These are phyloP conservation scores for Hymenochirus boettgeri DNA, from an alignment of 2,113 vertebrate species.

Conservation along the genomic window DNA sequence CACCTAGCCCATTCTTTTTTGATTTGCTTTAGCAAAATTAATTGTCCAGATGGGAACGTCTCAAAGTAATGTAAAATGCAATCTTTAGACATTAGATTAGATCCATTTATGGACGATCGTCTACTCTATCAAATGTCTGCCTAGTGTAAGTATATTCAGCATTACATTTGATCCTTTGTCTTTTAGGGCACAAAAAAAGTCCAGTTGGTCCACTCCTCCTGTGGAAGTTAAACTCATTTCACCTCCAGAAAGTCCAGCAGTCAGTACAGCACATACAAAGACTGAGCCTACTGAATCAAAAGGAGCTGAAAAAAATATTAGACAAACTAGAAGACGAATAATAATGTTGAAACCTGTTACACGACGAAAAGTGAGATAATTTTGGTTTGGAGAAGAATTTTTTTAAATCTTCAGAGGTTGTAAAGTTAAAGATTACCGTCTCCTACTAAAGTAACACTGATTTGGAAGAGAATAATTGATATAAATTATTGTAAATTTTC, in stretches of 20 bases:
- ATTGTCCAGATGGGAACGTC: no score
- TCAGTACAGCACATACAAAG: conserved; percentile 50
- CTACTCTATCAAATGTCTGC: neutral
- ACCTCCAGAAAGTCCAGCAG: conserved; percentile 72
- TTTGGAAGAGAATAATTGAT: conserved; percentile 79
- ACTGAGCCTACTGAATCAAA: conserved; percentile 48
- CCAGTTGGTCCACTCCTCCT: conserved; percentile 61
- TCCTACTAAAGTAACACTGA: conserved; percentile 57
- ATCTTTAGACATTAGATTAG: no score
- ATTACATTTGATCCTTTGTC: conserved; percentile 2
- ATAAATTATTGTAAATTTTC: conserved; percentile 82
- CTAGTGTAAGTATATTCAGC: neutral
- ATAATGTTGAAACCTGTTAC: conserved; percentile 82
- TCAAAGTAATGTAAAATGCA: no score
- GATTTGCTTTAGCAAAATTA: no score
- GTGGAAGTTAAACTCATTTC: conserved; percentile 77
- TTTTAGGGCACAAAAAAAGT: conserved; percentile 61
- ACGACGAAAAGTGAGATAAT: conserved; percentile 81
- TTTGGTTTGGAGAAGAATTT: conserved; percentile 47
- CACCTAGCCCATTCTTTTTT: neutral
- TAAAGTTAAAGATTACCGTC: conserved; percentile 63
- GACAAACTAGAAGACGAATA: conserved; percentile 67
- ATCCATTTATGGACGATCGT: no score
- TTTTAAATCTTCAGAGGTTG: conserved; percentile 62
- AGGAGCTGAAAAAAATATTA: conserved; percentile 55